These are phyloP conservation scores for Batillaria attramentaria DNA, from an alignment of 1,140 invertebrate species.

Conservation along the genomic window DNA sequence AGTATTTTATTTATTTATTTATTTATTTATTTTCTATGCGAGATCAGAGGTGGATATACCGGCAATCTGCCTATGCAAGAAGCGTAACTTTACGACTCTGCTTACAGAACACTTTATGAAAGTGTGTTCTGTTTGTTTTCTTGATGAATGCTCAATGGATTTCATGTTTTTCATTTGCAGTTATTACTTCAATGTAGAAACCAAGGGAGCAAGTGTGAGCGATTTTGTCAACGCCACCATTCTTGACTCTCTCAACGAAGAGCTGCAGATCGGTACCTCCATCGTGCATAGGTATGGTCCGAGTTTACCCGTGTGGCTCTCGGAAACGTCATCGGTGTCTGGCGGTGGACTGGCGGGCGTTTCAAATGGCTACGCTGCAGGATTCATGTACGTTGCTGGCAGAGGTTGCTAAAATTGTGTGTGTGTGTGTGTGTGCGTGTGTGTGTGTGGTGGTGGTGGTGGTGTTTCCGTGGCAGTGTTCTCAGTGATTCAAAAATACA, in stretches of 20 bases:
- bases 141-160: not conserved
- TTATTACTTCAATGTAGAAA: slow-evolving; percentile 27
- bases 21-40: too few species aligned
- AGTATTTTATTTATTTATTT: too few species aligned
- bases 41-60: too few species aligned
- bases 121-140: not conserved
- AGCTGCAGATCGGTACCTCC: not conserved
- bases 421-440: too few species aligned
- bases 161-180: not conserved
- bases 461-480: too few species aligned
- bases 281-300: slow-evolving; percentile 14
- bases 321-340: slow-evolving; percentile 38
- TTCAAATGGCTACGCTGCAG: slow-evolving; percentile 81
- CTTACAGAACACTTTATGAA: not conserved
- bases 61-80: too few species aligned
- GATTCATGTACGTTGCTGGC: too few species aligned
- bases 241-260: slow-evolving; percentile 9
- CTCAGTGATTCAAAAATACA: too few species aligned
- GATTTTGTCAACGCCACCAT: slow-evolving; percentile 20
- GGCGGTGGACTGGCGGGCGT: slow-evolving; percentile 82
- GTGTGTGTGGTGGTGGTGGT: too few species aligned
- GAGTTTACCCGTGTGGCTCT: slow-evolving; percentile 10
- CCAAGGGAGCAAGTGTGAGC: slow-evolving; percentile 4
- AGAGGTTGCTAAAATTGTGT: too few species aligned
- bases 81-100: too few species aligned